phyloP scores from a whole-genome alignment of 2,113 vertebrate genomes.

The Cynoglossus semilaevis region DNA sequence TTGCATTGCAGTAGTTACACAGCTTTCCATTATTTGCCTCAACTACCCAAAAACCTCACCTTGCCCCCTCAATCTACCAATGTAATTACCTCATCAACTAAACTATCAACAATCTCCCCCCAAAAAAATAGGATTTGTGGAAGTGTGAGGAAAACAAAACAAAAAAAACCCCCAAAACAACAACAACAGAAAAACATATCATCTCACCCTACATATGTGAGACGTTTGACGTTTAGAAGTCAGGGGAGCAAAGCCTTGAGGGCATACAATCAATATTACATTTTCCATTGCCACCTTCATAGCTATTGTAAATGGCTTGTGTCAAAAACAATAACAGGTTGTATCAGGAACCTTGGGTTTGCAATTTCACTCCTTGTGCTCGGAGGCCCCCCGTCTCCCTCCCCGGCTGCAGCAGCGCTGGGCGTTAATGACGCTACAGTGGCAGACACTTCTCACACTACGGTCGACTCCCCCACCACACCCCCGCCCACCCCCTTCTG shows the following conservation, averaged over 20 bases:
- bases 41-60: constrained; percentile 53
- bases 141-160: constrained; percentile 54
- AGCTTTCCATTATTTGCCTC: constrained; percentile 60
- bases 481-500: constrained; percentile 26
- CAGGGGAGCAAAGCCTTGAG: constrained; percentile 77
- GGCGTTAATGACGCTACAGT: constrained; percentile 70
- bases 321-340: constrained; percentile 86
- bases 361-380: constrained; percentile 78
- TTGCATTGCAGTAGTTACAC: constrained; percentile 43
- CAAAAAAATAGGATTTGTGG: constrained; percentile 59
- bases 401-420: constrained; percentile 54
- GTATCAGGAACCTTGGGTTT: constrained; percentile 83
- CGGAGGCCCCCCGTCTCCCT: constrained; percentile 67
- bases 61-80: constrained; percentile 47
- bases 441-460: constrained; percentile 67
- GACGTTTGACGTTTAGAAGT: constrained; percentile 71
- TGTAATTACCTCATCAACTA: constrained; percentile 70
- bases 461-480: constrained; percentile 29
- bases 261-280: constrained; percentile 84
- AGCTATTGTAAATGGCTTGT: constrained; percentile 85
- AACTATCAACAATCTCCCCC: constrained; percentile 40
- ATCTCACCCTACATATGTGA: constrained; percentile 61
- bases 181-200: constrained; percentile 60
- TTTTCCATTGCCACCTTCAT: constrained; percentile 84
- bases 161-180: constrained; percentile 30